Evolutionary conservation across 2,797 vertebrate species (phyloP).

Genomic region (Enteromius trimaculatus): DNA sequence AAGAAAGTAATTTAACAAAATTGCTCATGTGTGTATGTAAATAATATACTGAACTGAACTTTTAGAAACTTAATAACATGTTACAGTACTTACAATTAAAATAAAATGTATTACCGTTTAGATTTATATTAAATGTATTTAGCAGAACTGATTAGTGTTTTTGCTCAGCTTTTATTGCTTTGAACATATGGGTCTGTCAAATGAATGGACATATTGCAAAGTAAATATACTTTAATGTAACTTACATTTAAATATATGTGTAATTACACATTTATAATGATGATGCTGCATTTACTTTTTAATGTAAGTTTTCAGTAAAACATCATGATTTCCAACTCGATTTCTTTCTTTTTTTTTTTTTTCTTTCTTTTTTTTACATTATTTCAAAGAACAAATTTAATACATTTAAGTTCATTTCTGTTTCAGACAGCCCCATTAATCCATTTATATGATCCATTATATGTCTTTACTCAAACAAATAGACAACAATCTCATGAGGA

Average conservation of each 20-base stretch:
- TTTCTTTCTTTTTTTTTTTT: not conserved
- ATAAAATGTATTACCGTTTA: not conserved
- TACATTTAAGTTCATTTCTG: not conserved
- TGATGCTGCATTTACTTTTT: not conserved
- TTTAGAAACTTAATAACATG: no score
- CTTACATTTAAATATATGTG: not conserved
- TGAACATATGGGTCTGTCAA: not conserved
- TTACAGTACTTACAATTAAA: not conserved
- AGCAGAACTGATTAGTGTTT: no score
- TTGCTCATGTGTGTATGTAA: not conserved
- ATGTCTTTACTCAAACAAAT: slow-evolving; percentile 3
- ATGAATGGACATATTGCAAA: not conserved
- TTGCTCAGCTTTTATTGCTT: not conserved
- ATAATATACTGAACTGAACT: not conserved
- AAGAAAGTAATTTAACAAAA: not conserved
- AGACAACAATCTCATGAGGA: not conserved
- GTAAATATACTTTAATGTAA: not conserved
- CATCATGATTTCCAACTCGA: not conserved
- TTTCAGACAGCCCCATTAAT: not conserved
- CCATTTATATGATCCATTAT: not conserved
- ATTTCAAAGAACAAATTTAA: not conserved
- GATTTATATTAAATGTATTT: not conserved
- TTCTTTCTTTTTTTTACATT: not conserved
- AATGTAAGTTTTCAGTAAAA: not conserved
- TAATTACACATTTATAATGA: not conserved